phyloP scores from a whole-genome alignment of 2,888 invertebrate species.

The Isotomurus palustris region DNA sequence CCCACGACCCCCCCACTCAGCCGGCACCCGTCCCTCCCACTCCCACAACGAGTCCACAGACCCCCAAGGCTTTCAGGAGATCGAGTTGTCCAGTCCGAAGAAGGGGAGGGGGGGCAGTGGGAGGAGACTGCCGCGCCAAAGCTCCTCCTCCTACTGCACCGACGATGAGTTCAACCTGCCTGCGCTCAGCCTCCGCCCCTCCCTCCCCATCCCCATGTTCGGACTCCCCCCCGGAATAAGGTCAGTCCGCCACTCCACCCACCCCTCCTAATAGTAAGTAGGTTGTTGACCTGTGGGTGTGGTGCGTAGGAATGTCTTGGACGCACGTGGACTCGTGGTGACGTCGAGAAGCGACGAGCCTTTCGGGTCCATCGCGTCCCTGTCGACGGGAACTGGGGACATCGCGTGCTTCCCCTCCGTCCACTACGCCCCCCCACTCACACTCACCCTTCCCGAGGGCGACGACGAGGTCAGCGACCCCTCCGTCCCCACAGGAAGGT shows the following conservation, averaged over 20 bases:
- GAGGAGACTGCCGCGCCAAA: no score
- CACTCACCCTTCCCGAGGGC: no score
- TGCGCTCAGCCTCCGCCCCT: constrained; percentile 8
- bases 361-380: constrained; percentile 42
- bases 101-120: no score
- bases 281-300: no score
- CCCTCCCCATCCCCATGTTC: constrained; percentile 23
- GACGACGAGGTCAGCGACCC: constrained; percentile 15
- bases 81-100: constrained; percentile 24
- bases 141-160: not conserved
- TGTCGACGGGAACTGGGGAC: constrained; percentile 38
- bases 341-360: constrained; percentile 42
- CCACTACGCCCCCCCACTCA: not conserved
- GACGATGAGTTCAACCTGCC: not conserved
- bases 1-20: not conserved
- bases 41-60: constrained; percentile 15
- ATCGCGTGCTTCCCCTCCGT: constrained; percentile 44
- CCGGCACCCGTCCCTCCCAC: not conserved
- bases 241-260: no score
- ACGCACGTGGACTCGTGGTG: not conserved
- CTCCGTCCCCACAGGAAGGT: not conserved
- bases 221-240: no score
- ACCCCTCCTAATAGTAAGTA: no score
- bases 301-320: no score
- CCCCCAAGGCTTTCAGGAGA: constrained; percentile 26